A percentile compares a stretch with the other conserved stretches of the same genome.
Evolutionary conservation across 2,888 invertebrate genomes (phyloP).

Genomic region (Cactoblastis cactorum): DNA sequence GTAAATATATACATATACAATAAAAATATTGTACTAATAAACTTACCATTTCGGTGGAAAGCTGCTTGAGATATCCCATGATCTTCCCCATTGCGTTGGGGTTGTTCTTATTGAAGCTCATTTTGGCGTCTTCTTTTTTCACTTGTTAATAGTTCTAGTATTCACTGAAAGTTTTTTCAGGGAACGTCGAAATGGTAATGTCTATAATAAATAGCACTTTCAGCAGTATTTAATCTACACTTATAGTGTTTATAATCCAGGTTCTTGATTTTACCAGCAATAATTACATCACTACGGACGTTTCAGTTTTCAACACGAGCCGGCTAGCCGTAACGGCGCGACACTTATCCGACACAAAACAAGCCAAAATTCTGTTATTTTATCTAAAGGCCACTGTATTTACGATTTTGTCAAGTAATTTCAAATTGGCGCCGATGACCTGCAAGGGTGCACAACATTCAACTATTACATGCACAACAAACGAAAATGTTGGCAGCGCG

Average conservation of each 20-base stretch:
- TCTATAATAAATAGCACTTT: conserved; percentile 50
- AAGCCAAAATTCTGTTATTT: background rate
- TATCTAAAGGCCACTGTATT: background rate
- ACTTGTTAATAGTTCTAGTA: conserved; percentile 25
- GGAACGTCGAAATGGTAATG: conserved; percentile 70
- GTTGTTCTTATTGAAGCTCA: conserved; percentile 77
- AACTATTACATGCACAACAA: conserved; percentile 47
- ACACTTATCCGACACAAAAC: conserved; percentile 9
- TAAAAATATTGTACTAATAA: conserved; percentile 9
- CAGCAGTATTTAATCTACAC: conserved; percentile 40
- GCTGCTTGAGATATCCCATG: conserved; percentile 72
- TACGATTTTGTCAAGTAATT: conserved; percentile 41
- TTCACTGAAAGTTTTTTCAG: conserved; percentile 40
- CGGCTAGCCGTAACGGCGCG: background rate
- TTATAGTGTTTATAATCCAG: conserved; percentile 60
- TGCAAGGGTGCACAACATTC: conserved; percentile 60
- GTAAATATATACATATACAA: background rate
- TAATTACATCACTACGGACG: conserved; percentile 47
- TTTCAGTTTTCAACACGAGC: conserved; percentile 13
- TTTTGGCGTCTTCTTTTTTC: conserved; percentile 49
- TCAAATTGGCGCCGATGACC: conserved; percentile 54
- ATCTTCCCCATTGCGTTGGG: conserved; percentile 74
- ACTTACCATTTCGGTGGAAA: conserved; percentile 76
- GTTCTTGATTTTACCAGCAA: conserved; percentile 52
- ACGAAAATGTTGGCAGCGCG: conserved; percentile 65